Base-by-base conservation (phyloP, 2,888 invertebrate species). In the Drosophila mayaguana region DNA sequence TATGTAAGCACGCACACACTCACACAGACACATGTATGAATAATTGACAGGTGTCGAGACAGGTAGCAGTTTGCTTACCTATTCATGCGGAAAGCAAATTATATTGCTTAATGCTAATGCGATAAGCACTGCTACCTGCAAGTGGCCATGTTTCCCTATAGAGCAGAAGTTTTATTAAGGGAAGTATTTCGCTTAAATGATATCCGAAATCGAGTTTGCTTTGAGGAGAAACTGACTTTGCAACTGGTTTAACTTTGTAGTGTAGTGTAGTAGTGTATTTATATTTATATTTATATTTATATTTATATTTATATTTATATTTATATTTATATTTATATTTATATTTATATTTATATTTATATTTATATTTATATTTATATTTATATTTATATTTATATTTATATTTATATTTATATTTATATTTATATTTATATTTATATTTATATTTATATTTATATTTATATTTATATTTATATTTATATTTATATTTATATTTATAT, bases 31-130 rank as follows among this genome's bases (percentile, higher is more conserved):
- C 8, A 54, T 48, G 25, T 16, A 40, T 32, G 20, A 9, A 20
- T 34, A 40, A 72, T 70, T 67, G 64, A 63, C 22, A 45, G 63
- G 34, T 51, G 46, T 20, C 36, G 22, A 9, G 16, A 12, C 60
- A 46, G 42, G 11, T 18, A 34, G 46, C 54, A 38, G 20, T 14
- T 51, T 4, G 12, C 20, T 18, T 9, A 20, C n/a, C 18, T n/a
- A 67, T 45, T 62, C 22, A 62, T 36, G 54, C 48, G n/a, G 46
- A 55, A 22, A 50, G 40, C 38, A 28, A 42, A 42, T 32, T 50
- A 36, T 66, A 12, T 63, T 36, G 4, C 7, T 22, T 16, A 34
- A 45, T 16, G 18, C 43, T 34, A 28, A 46, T 56, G 16, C 16
- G 32, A 43, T 43, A 43, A 43, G 32, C 43, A 18, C 8, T 43